These are phyloP conservation scores for Clepsis dumicolana DNA, from an alignment of 2,888 invertebrate species.

Conservation along the genomic window DNA sequence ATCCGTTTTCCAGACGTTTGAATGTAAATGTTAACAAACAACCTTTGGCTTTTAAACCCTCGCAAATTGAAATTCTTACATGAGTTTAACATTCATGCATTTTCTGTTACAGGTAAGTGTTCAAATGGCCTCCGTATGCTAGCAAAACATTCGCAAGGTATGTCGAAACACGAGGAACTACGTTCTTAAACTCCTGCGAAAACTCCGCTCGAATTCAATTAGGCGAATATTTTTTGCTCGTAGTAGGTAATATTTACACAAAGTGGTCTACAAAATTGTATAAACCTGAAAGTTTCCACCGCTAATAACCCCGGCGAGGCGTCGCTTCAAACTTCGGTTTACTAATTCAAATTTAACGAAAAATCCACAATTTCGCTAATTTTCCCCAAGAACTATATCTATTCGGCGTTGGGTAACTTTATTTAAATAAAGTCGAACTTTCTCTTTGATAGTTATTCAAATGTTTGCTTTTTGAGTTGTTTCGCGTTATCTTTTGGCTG, in stretches of 20 bases:
- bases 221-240: conserved; percentile 49
- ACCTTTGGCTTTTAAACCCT: not conserved
- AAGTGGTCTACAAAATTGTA: conserved; percentile 72
- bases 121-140: conserved; percentile 27
- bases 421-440: conserved; percentile 49
- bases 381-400: conserved; percentile 51
- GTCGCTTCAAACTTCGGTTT: conserved; percentile 55
- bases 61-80: not conserved
- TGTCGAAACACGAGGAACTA: conserved; percentile 11
- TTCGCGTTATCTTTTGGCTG: conserved; percentile 27
- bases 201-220: conserved; percentile 35
- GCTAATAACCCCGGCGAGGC: conserved; percentile 65
- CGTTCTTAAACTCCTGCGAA: conserved; percentile 3
- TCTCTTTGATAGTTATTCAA: conserved; percentile 48
- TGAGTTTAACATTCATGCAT: conserved; percentile 39
- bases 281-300: conserved; percentile 67
- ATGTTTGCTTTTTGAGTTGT: conserved; percentile 38
- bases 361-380: conserved; percentile 69
- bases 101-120: conserved; percentile 58
- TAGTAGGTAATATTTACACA: conserved; percentile 67
- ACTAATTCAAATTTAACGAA: conserved; percentile 64
- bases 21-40: too few relatives aligned
- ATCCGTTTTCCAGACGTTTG: too few relatives aligned
- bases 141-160: conserved; percentile 34
- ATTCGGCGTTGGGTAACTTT: conserved; percentile 41